Evolutionary conservation across 2,113 vertebrate species (phyloP).

Genomic region (Epinephelus lanceolatus): DNA sequence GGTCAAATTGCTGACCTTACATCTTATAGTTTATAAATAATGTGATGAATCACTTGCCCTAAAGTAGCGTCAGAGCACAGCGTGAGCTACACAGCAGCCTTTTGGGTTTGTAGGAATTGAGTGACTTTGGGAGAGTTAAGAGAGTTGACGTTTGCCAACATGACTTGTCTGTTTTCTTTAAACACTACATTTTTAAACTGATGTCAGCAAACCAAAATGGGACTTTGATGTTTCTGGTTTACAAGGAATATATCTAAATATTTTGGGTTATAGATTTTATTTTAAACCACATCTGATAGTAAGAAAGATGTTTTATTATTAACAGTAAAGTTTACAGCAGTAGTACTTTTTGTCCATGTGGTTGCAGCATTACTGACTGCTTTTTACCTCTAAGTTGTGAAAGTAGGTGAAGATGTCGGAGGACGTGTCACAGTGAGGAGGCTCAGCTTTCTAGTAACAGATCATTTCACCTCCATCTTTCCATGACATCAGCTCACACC

Average conservation of each 20-base stretch:
- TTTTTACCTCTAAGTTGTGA: slow-evolving; percentile 21
- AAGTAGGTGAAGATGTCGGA: slow-evolving; percentile 47
- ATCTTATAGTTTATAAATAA: slow-evolving; percentile 62
- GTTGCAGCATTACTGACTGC: slow-evolving; percentile 1
- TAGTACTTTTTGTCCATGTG: background rate
- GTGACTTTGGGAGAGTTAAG: background rate
- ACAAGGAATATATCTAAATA: background rate
- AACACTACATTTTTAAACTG: background rate
- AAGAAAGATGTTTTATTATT: background rate
- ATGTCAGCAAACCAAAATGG: background rate
- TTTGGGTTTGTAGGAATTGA: slow-evolving; percentile 17
- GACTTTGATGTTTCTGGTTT: slow-evolving; percentile 1
- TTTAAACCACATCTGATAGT: background rate
- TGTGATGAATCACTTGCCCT: slow-evolving; percentile 43
- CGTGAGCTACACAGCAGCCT: background rate
- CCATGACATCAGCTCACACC: slow-evolving; percentile 73
- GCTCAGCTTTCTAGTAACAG: slow-evolving; percentile 61
- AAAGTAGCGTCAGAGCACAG: slow-evolving; percentile 28
- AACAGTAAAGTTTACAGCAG: background rate
- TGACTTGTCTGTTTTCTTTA: slow-evolving; percentile 21
- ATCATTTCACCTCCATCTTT: slow-evolving; percentile 76
- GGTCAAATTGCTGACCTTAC: slow-evolving; percentile 30
- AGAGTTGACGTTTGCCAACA: slow-evolving; percentile 20
- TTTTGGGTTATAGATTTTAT: background rate
- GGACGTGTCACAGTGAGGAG: background rate